Conservation (phyloP, 2,888 invertebrate genomes). For the Meiosimyza decipiens region DNA sequence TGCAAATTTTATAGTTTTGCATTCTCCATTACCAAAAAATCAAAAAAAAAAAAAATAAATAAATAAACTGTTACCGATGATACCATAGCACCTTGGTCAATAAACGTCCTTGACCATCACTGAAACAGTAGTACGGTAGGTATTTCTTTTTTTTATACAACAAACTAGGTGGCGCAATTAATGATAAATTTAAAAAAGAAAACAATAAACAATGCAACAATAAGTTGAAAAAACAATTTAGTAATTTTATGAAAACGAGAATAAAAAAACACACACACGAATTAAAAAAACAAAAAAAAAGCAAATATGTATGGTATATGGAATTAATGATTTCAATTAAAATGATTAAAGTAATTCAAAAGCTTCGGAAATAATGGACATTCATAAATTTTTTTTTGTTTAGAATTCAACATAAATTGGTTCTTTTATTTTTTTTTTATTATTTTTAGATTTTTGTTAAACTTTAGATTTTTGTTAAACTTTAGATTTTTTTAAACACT, state of each 20-base stretch:
- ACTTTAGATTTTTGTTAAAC: too few relatives aligned
- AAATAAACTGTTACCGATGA: too few relatives aligned
- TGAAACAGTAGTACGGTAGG: neutral
- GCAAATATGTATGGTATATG: neutral
- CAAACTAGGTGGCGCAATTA: neutral
- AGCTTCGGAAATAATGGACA: too few relatives aligned
- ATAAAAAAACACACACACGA: neutral
- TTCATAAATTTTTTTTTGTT: too few relatives aligned
- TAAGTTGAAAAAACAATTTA: neutral
- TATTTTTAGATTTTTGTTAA: too few relatives aligned
- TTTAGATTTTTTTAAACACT: too few relatives aligned
- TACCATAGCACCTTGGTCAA: constrained; percentile 14
- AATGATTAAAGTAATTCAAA: neutral
- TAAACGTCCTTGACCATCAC: constrained; percentile 31
- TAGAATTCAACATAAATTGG: too few relatives aligned
- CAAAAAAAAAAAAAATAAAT: too few relatives aligned
- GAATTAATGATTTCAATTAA: neutral
- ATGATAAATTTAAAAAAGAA: neutral
- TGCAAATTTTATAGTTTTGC: too few relatives aligned
- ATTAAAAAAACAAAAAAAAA: neutral
- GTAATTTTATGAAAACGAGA: neutral
- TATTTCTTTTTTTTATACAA: neutral
- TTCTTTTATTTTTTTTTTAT: too few relatives aligned
- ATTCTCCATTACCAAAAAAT: too few relatives aligned
- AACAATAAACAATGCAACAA: neutral